These are phyloP conservation scores for Elegia similella DNA, from an alignment of 2,888 invertebrate species.

Conservation along the genomic window DNA sequence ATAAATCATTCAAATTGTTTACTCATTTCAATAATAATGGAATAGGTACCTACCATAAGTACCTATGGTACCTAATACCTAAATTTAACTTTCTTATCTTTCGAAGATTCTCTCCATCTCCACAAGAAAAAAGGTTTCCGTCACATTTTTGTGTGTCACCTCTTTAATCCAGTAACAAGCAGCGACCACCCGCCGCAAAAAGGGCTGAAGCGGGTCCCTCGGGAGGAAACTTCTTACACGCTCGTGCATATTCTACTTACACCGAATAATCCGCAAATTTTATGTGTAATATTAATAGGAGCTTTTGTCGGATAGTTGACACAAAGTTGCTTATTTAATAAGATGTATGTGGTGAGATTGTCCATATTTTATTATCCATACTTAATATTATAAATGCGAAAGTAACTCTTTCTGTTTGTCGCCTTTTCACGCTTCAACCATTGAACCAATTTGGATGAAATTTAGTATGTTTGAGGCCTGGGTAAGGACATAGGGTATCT, in stretches of 20 bases:
- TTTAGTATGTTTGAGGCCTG: no score
- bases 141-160: neutral
- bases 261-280: constrained; percentile 2
- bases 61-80: no score
- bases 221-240: constrained; percentile 8
- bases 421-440: no score
- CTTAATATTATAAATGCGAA: no score
- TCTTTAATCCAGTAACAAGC: constrained; percentile 7
- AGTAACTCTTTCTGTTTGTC: no score
- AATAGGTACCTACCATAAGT: neutral
- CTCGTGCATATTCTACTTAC: constrained; percentile 12
- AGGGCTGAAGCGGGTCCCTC: constrained; percentile 7
- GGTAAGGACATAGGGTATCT: no score
- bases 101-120: neutral
- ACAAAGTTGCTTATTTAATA: neutral
- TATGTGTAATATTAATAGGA: neutral
- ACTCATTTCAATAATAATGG: no score
- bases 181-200: constrained; percentile 4
- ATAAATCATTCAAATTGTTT: no score
- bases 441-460: no score
- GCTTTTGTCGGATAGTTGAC: neutral
- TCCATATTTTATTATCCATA: no score
- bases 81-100: neutral
- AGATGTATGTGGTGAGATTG: no score
- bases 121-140: neutral